Percentiles rank a stretch among this genome's conserved stretches.
phyloP scores from a whole-genome alignment of 2,113 vertebrate species.

The Trogon surrucura region DNA sequence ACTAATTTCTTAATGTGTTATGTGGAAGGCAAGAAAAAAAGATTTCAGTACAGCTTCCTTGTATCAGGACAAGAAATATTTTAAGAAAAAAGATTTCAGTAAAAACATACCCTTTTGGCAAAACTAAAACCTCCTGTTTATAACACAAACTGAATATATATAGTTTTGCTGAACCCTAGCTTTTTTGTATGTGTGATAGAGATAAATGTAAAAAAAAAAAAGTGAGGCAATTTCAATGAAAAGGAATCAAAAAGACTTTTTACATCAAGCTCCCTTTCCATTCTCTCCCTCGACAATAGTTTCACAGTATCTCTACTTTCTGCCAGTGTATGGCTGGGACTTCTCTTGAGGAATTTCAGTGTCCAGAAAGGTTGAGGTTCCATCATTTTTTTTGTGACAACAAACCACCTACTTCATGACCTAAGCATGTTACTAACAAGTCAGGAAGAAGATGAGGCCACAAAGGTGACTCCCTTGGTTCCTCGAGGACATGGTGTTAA shows the following conservation, averaged over 20 bases:
- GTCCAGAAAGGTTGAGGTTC: not conserved
- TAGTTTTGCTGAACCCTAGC: not conserved
- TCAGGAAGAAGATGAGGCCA: not conserved
- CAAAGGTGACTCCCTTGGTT: not conserved
- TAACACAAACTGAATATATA: not conserved
- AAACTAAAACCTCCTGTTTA: not conserved
- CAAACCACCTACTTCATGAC: not conserved
- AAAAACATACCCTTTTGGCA: not conserved
- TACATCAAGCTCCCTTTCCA: not conserved
- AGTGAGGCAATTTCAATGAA: not conserved
- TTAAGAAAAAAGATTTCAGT: not conserved
- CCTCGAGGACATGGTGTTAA: not conserved
- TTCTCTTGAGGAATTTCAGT: not conserved
- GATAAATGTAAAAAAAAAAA: not conserved
- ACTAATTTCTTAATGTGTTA: not conserved
- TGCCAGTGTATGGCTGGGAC: not conserved
- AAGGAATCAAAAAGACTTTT: not conserved
- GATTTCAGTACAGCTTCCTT: not conserved
- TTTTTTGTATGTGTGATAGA: not conserved
- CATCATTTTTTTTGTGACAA: not conserved
- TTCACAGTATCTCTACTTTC: not conserved
- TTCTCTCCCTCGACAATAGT: not conserved
- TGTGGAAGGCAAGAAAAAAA: not conserved
- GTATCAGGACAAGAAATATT: not conserved
- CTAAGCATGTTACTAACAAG: not conserved